Evolutionary conservation across 2,888 invertebrate genomes (phyloP), one percentile per base, ranked within the genome.

Genomic region (Phaedon cochleariae): DNA sequence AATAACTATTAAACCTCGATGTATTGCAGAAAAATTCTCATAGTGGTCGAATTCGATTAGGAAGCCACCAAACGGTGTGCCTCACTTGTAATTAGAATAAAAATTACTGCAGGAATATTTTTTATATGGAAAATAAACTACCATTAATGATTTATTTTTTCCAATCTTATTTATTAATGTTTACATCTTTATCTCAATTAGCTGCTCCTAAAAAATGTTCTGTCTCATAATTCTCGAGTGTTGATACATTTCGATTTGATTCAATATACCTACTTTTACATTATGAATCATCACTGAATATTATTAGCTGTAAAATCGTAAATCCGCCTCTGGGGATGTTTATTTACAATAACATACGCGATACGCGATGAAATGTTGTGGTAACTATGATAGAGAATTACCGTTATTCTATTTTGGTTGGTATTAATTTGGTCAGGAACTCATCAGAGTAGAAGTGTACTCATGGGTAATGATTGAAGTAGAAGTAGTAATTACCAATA

Each of bases 271-370:
- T n/a, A n/a, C n/a, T 41, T 41, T 12, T 15, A 1, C 3, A n/a
- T 15, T 62, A 53, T 58, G 57, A 46, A 62, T 55, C 66, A 55
- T 66, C 66, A 59, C 58, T 62, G 59, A 59, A n/a, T 66, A 62
- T 66, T 66, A 66, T 66, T 66, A 62, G 66, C 66, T 66, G 66
- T 59, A 62, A 62, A 66, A 66, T 41, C 12, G 15, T 41, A 41
- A 41, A 41, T 41, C 15, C 12, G 15, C 15, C 15, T 41, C n/a
- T n/a, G n/a, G 3, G n/a, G n/a, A 12, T 41, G 41, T 41, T 41
- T 41, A 41, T 41, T 41, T 41, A 41, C 15, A 9, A 41, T 41
- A 41, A 4, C 41, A 15, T 15, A 41, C 3, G n/a, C n/a, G n/a
- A 41, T n/a, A 12, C 15, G 12, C 41, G 41, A 41, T 41, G 41